These are phyloP conservation scores for Ranitomeya variabilis DNA, from an alignment of 2,113 vertebrate genomes.

Conservation along the genomic window DNA sequence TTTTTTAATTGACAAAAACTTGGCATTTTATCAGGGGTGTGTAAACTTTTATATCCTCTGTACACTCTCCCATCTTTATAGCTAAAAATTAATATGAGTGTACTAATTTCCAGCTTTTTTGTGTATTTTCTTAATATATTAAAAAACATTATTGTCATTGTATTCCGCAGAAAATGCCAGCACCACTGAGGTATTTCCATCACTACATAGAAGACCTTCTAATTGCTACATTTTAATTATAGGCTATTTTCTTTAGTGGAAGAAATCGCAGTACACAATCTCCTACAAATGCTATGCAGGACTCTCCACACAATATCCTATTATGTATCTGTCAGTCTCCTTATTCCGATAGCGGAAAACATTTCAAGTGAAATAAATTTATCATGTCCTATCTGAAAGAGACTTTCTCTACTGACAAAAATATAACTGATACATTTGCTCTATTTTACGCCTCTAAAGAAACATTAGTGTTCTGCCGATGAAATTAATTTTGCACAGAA, in stretches of 20 bases:
- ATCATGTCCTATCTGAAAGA: constrained; percentile 23
- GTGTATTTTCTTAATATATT: background rate
- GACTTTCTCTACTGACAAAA: constrained; percentile 13
- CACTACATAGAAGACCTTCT: background rate
- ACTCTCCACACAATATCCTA: constrained; percentile 8
- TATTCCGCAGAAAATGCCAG: background rate
- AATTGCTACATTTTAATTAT: constrained; percentile 6
- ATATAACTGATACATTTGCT: constrained; percentile 25
- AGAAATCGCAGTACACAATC: background rate
- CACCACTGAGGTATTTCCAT: background rate
- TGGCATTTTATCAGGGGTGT: no score
- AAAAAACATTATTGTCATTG: background rate
- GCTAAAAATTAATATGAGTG: no score
- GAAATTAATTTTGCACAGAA: constrained; percentile 15
- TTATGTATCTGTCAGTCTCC: constrained; percentile 29
- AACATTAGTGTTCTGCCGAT: constrained; percentile 17
- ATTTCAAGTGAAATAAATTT: constrained; percentile 36
- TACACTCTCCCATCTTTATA: no score
- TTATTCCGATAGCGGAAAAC: constrained; percentile 11
- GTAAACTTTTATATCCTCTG: no score
- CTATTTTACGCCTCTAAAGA: background rate
- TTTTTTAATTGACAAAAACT: no score
- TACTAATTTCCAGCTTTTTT: background rate
- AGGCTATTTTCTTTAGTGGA: constrained; percentile 3
- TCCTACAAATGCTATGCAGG: background rate